Conservation (phyloP, 2,888 invertebrate species). For the Coleophora flavipennella region DNA sequence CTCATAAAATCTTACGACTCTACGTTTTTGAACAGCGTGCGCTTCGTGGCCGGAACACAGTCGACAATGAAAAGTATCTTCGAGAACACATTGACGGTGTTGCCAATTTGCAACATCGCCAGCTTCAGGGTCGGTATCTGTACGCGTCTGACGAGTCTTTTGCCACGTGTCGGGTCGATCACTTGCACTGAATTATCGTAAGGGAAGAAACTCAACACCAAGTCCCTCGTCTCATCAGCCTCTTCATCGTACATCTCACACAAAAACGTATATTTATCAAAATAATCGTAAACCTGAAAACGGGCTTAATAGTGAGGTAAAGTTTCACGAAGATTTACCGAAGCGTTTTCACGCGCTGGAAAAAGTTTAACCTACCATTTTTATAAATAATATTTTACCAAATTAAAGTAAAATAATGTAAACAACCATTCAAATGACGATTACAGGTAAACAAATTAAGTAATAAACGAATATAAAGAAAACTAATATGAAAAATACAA, state of each 20-base stretch:
- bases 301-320: no score
- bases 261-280: constrained; percentile 73
- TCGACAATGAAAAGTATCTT: constrained; percentile 78
- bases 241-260: constrained; percentile 91
- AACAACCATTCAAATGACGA: no score
- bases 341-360: no score
- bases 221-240: constrained; percentile 77
- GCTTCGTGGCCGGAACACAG: constrained; percentile 79
- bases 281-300: constrained; percentile 60
- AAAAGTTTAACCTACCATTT: no score
- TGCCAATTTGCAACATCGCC: constrained; percentile 82
- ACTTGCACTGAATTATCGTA: constrained; percentile 87
- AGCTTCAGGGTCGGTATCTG: constrained; percentile 74
- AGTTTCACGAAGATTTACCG: no score
- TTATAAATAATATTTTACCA: no score
- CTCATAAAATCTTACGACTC: constrained; percentile 74
- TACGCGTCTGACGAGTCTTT: constrained; percentile 75
- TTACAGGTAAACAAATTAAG: no score
- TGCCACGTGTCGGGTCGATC: constrained; percentile 73
- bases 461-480: no score
- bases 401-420: no score
- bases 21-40: constrained; percentile 71
- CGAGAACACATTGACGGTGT: constrained; percentile 80
- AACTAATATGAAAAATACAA: no score
- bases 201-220: constrained; percentile 82